Evolutionary conservation across 2,888 invertebrate species (phyloP).

Genomic region (Diadegma fenestrale): DNA sequence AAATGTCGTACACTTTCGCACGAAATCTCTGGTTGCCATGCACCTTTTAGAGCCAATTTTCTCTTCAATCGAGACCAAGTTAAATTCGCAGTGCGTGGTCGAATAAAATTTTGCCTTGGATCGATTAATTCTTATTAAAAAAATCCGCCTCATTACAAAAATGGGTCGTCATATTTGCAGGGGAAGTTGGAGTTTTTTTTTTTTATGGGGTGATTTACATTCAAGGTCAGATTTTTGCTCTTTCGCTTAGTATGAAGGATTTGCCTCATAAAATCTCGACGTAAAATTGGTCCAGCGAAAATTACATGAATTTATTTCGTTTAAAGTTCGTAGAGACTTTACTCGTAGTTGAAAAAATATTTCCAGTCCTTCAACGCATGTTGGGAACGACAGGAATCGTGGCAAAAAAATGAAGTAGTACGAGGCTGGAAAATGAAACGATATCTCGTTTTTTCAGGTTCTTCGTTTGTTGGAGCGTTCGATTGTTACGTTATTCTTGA

Average conservation of each 20-base stretch:
- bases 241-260: not conserved
- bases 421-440: not conserved
- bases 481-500: not conserved
- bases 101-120: not conserved
- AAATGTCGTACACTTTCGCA: not conserved
- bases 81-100: not conserved
- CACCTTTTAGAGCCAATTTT: not conserved
- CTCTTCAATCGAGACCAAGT: not conserved
- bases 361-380: not conserved
- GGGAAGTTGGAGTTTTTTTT: not conserved
- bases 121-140: not conserved
- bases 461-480: not conserved
- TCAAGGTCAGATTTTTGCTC: slow-evolving; percentile 13
- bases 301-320: not conserved
- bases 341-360: not conserved
- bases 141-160: not conserved
- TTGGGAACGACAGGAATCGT: not conserved
- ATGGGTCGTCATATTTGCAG: not conserved
- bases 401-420: not conserved
- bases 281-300: not conserved
- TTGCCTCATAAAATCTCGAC: not conserved
- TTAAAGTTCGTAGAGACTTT: not conserved
- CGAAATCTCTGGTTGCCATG: not conserved
- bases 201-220: not conserved
- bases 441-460: not conserved